Conservation (phyloP, 1,140 invertebrate species). For the Orussus abietinus region DNA sequence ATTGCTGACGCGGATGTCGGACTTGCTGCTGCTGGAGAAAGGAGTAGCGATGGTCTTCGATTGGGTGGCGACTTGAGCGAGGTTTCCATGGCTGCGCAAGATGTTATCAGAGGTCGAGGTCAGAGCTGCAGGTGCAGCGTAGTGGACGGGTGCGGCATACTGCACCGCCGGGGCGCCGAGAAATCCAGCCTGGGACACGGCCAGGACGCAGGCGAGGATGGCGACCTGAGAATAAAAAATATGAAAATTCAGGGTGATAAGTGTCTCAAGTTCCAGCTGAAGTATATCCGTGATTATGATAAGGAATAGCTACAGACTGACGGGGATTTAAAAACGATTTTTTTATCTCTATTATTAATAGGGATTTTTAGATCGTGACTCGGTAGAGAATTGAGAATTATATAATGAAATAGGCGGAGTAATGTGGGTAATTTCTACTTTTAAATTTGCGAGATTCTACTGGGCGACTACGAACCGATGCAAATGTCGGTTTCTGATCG, state of each 20-base stretch:
- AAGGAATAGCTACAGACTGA: no score
- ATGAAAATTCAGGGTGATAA: conserved; percentile 41
- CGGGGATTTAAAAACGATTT: no score
- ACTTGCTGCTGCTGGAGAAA: conserved; percentile 64
- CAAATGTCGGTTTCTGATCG: no score
- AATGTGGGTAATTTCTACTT: no score
- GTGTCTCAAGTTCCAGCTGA: no score
- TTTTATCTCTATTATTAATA: no score
- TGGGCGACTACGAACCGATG: no score
- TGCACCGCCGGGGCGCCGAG: conserved; percentile 24
- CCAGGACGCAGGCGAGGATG: conserved; percentile 46
- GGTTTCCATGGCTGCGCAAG: conserved; percentile 59
- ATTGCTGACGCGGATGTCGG: conserved; percentile 63
- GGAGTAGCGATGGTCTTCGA: conserved; percentile 65
- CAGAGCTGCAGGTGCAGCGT: conserved; percentile 55
- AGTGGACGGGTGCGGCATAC: conserved; percentile 22
- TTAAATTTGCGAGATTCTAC: no score
- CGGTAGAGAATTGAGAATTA: no score
- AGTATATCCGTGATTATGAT: no score
- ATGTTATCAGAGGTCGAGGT: conserved; percentile 62
- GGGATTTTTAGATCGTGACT: no score
- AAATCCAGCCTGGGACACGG: conserved; percentile 39
- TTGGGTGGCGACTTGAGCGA: conserved; percentile 62
- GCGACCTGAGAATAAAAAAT: conserved; percentile 48
- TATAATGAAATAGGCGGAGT: no score